These are phyloP conservation scores for Ophonus ardosiacus DNA, from an alignment of 2,888 invertebrate species.

Conservation along the genomic window DNA sequence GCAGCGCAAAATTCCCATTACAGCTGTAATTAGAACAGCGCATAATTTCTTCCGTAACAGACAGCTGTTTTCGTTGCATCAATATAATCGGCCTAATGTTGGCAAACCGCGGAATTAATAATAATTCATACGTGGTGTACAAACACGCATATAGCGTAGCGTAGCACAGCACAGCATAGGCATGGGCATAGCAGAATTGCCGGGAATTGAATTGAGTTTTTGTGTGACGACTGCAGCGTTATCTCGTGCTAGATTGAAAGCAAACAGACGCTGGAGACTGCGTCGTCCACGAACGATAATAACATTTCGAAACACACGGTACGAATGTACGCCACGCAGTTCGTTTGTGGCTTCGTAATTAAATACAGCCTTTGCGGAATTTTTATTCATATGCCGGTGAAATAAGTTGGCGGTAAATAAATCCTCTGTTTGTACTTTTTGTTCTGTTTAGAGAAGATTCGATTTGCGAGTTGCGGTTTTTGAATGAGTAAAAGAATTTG, in stretches of 20 bases:
- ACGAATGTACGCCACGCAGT: conserved; percentile 8
- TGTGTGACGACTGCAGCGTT: conserved; percentile 50
- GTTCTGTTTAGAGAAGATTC: conserved; percentile 21
- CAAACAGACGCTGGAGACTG: conserved; percentile 21
- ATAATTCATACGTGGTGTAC: conserved; percentile 48
- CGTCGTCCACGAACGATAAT: conserved; percentile 16
- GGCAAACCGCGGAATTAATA: conserved; percentile 43
- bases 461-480: conserved; percentile 30
- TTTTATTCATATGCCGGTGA: conserved; percentile 35
- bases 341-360: conserved; percentile 34
- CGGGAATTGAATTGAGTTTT: conserved; percentile 51
- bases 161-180: not conserved
- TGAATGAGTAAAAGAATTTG: conserved; percentile 21
- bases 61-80: conserved; percentile 55
- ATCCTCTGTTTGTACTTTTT: conserved; percentile 23
- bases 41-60: conserved; percentile 33
- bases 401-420: conserved; percentile 40
- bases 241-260: conserved; percentile 50
- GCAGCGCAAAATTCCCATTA: conserved; percentile 2
- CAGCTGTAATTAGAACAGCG: conserved; percentile 4
- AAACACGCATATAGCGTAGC: not conserved
- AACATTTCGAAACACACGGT: conserved; percentile 37
- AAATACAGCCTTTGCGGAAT: conserved; percentile 42
- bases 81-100: conserved; percentile 52
- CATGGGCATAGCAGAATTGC: not conserved